These are phyloP conservation scores for Hypothenemus hampei DNA, from an alignment of 1,140 invertebrate genomes.

Conservation along the genomic window DNA sequence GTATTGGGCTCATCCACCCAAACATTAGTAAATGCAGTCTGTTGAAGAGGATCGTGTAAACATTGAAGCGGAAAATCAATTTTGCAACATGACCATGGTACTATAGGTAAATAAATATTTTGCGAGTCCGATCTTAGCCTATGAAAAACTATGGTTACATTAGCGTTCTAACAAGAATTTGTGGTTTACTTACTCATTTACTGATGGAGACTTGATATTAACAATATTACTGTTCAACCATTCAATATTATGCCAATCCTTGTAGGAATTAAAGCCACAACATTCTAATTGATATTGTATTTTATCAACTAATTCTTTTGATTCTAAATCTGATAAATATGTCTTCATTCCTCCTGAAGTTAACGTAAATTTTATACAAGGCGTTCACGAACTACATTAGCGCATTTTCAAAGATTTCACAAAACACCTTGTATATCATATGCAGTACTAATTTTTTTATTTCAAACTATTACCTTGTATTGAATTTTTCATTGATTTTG, in stretches of 20 bases:
- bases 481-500: conserved; percentile 40
- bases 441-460: too few relatives aligned
- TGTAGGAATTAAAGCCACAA: conserved; percentile 41
- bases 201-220: conserved; percentile 33
- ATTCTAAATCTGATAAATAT: conserved; percentile 40
- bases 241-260: conserved; percentile 43
- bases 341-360: conserved; percentile 41
- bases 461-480: conserved; percentile 21
- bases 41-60: conserved; percentile 44
- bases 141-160: background rate
- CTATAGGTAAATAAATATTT: conserved; percentile 24
- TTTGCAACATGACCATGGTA: conserved; percentile 44
- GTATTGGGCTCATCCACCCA: conserved; percentile 39
- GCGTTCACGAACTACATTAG: too few relatives aligned
- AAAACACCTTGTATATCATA: too few relatives aligned
- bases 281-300: conserved; percentile 43
- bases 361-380: too few relatives aligned
- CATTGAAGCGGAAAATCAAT: conserved; percentile 42
- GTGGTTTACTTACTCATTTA: conserved; percentile 40
- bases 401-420: too few relatives aligned
- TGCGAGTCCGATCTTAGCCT: conserved; percentile 15
- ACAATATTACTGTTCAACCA: conserved; percentile 43
- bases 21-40: conserved; percentile 34
- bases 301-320: conserved; percentile 43
- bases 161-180: background rate